Evolutionary conservation across 2,113 vertebrate genomes (phyloP).

Genomic region (Lasiurus cinereus): DNA sequence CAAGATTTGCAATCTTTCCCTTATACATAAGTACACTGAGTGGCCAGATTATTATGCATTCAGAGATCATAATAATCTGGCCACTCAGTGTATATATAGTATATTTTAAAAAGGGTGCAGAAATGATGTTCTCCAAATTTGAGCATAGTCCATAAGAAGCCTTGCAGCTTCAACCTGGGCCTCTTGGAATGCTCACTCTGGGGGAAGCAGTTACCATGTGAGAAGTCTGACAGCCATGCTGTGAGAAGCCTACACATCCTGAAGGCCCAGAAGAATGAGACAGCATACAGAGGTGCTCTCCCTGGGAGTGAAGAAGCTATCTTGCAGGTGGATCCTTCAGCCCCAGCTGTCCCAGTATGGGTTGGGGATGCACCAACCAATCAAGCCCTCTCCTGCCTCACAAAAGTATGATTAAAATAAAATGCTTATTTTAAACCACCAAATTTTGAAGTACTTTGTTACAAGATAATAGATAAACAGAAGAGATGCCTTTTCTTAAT

Average conservation of each 20-base stretch:
- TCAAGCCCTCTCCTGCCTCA: not conserved
- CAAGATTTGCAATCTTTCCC: too few species aligned
- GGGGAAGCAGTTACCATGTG: not conserved
- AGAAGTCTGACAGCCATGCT: not conserved
- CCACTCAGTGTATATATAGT: too few species aligned
- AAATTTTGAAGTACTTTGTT: not conserved
- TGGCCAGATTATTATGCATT: too few species aligned
- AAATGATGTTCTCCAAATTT: not conserved
- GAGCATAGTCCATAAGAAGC: not conserved
- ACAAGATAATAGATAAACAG: not conserved
- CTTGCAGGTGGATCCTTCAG: not conserved
- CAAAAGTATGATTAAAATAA: not conserved
- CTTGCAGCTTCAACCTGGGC: not conserved
- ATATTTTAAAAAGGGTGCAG: not conserved
- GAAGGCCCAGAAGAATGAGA: not conserved
- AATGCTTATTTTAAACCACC: not conserved
- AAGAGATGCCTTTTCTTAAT: constrained; percentile 20
- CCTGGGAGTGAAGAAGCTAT: not conserved
- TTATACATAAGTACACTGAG: too few species aligned
- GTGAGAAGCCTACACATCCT: not conserved
- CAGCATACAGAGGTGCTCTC: too few species aligned
- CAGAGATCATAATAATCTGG: too few species aligned
- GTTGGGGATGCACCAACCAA: not conserved
- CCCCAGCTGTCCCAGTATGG: not conserved
- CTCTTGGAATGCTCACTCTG: not conserved